phyloP scores from a whole-genome alignment of 2,113 vertebrate species.

The Chauna torquata region DNA sequence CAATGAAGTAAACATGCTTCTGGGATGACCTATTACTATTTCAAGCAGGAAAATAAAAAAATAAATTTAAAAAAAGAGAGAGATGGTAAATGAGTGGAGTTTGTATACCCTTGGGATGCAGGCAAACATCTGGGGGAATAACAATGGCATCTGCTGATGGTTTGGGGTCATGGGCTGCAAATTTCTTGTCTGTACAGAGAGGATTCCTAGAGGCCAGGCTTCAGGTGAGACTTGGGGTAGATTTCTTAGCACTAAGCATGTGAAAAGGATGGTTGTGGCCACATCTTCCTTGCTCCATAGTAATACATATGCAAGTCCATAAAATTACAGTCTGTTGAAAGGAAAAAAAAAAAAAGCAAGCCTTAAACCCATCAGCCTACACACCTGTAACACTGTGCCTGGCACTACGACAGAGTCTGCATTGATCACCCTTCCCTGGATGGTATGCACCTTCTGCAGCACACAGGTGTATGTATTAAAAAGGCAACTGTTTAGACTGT shows the following conservation, averaged over 20 bases:
- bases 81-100: background rate
- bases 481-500: background rate
- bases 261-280: background rate
- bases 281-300: background rate
- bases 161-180: background rate
- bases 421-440: background rate
- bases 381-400: background rate
- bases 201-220: background rate
- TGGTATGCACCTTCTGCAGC: background rate
- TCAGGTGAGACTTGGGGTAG: background rate
- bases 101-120: background rate
- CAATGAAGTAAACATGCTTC: conserved; percentile 8
- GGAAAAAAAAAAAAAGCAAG: background rate
- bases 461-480: background rate
- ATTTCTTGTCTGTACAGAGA: background rate
- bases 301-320: background rate
- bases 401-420: background rate
- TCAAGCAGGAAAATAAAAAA: background rate
- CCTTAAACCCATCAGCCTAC: background rate
- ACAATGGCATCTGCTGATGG: background rate
- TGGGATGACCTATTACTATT: background rate
- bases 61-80: background rate
- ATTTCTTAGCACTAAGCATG: background rate
- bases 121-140: background rate
- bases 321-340: background rate